Evolutionary conservation across 2,113 vertebrate species (phyloP).

Genomic region (Numida meleagris): DNA sequence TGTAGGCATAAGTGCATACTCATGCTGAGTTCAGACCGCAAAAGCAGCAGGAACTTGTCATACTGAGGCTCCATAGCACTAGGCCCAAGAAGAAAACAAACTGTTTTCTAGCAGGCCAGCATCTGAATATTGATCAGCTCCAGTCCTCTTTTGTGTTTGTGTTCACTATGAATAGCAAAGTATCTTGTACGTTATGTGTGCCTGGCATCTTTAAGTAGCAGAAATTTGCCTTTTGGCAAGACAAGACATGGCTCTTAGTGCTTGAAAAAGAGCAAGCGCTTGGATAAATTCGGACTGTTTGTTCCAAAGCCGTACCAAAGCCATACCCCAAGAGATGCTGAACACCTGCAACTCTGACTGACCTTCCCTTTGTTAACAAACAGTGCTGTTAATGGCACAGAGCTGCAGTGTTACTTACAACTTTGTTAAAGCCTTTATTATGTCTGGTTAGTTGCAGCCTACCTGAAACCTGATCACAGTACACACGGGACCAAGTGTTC

Average conservation of each 20-base stretch:
- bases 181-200: not conserved
- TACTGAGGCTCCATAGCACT: not conserved
- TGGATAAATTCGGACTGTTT: not conserved
- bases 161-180: not conserved
- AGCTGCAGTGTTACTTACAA: not conserved
- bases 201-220: not conserved
- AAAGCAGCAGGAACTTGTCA: not conserved
- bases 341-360: not conserved
- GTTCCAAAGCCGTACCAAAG: not conserved
- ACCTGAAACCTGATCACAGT: not conserved
- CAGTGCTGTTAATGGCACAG: not conserved
- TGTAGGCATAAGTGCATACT: rapidly evolving
- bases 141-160: not conserved
- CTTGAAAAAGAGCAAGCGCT: not conserved
- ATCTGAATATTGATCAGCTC: not conserved
- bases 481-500: rapidly evolving
- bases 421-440: not conserved
- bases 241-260: not conserved
- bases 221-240: not conserved
- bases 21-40: not conserved
- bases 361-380: not conserved
- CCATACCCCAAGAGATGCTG: not conserved
- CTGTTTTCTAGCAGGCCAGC: not conserved
- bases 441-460: not conserved
- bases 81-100: not conserved